These are phyloP conservation scores for Hoplostethus atlanticus DNA, from an alignment of 2,797 vertebrate genomes.

Conservation along the genomic window DNA sequence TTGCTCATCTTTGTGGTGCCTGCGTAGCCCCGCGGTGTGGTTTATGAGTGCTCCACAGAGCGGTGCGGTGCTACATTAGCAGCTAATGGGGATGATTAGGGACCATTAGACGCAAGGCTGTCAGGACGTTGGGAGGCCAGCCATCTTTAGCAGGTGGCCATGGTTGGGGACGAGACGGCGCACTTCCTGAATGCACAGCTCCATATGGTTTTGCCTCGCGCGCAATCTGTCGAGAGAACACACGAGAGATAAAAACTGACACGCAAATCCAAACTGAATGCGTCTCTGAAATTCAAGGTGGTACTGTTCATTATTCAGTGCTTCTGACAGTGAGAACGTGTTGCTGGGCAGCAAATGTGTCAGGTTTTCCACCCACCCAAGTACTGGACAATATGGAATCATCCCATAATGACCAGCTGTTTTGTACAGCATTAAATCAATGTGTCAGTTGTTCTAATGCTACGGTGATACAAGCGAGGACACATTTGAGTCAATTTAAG, in stretches of 20 bases:
- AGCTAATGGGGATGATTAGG: slow-evolving; percentile 81
- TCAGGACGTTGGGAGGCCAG: slow-evolving; percentile 78
- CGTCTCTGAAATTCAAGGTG: slow-evolving; percentile 13
- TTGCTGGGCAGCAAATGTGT: neutral
- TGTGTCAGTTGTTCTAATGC: neutral
- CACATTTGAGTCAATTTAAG: neutral
- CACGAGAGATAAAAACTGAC: slow-evolving; percentile 39
- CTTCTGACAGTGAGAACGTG: neutral
- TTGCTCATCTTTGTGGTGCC: slow-evolving; percentile 32
- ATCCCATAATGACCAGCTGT: neutral
- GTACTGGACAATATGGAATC: neutral
- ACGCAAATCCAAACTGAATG: slow-evolving; percentile 37
- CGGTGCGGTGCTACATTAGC: slow-evolving; percentile 59
- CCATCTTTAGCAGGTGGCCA: slow-evolving; percentile 85
- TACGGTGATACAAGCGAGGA: neutral
- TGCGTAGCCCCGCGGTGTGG: slow-evolving; percentile 10
- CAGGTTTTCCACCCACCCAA: neutral
- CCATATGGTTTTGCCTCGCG: slow-evolving; percentile 79
- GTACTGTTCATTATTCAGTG: neutral
- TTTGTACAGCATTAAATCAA: neutral
- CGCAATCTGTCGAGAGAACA: slow-evolving; percentile 74
- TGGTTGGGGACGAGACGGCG: slow-evolving; percentile 68
- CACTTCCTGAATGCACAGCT: slow-evolving; percentile 79
- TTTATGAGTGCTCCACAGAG: slow-evolving; percentile 41
- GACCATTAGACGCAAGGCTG: slow-evolving; percentile 74